Base-by-base conservation (phyloP, 2,888 invertebrate species). In the Eledona agricola region DNA sequence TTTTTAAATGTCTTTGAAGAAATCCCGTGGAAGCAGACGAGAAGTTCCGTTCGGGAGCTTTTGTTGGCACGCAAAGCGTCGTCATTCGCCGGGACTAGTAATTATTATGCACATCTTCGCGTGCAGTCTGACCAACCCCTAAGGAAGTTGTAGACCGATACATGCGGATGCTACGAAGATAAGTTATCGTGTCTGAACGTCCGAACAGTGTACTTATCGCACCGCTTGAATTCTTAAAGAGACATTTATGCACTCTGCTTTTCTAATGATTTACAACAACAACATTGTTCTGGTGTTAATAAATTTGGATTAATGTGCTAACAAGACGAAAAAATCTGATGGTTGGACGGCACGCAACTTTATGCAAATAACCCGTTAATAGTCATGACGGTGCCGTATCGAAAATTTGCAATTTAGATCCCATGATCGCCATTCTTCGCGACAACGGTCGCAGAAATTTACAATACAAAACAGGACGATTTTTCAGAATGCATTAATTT, bases 41-140 rank as follows among this genome's bases (percentile, higher is more conserved):
- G n/a, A n/a, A n/a, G n/a, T n/a, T n/a, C n/a, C n/a, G 37, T 22
- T 38, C 28, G 45, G 34, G 34, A 26, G 32, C 22, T 63, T 62
- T 59, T 59, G 63, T n/a, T n/a, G n/a, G n/a, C 69, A 69, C 67
- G 69, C 69, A 62, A 69, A 59, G 58, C 52, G 58, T 55, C 60
- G 57, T 51, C n/a, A n/a, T n/a, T 62, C 47, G 45, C 15, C 23
- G 26, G 40, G 54, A 57, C 45, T 57, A 40, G 59, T 73, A 71
- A 73, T 74, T 72, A 71, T 72, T 73, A 73, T 74, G 74, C 74
- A 74, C 74, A 75, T 75, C 74, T 69, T 75, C 65, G 74, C 74
- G 73, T 75, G 74, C 65, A 63, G 64, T 58, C 62, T 61, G 63
- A 60, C 63, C 59, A 65, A 59, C 64, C 63, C 64, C 62, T 62